Percentiles rank a stretch among this genome's conserved stretches.
Evolutionary conservation across 2,113 vertebrate species (phyloP).

Genomic region (Aegithalos caudatus): DNA sequence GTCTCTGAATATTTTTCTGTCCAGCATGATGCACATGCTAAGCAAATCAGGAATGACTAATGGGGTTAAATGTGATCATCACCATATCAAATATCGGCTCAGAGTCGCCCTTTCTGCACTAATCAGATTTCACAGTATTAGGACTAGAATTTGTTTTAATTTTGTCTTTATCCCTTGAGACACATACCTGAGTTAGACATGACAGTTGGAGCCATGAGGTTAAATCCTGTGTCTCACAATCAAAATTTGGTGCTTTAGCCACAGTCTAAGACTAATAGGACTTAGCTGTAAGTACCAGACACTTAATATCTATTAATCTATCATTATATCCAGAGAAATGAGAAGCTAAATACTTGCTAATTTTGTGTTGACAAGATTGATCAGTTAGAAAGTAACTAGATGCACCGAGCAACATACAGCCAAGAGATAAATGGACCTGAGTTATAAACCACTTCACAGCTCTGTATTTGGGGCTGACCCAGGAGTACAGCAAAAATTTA

Average conservation of each 20-base stretch:
- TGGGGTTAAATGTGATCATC: conserved; percentile 22
- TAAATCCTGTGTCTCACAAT: neutral
- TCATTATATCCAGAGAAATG: neutral
- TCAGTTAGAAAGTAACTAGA: neutral
- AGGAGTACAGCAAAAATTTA: neutral
- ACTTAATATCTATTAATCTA: neutral
- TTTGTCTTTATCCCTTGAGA: neutral
- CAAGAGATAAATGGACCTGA: neutral
- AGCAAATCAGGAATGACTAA: conserved; percentile 16
- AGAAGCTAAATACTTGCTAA: neutral
- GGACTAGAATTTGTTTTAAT: conserved; percentile 13
- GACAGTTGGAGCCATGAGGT: neutral
- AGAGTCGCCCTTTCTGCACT: neutral
- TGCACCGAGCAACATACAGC: fast-evolving
- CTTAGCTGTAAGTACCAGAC: neutral
- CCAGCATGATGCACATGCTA: conserved; percentile 6
- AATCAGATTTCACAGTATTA: conserved; percentile 8
- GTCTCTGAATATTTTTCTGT: neutral
- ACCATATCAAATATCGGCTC: neutral
- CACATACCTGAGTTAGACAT: neutral
- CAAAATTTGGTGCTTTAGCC: neutral
- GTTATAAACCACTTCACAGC: neutral
- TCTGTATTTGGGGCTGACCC: neutral
- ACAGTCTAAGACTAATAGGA: neutral
- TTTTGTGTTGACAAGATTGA: neutral